Percentiles rank a stretch among this genome's conserved stretches.
These are phyloP conservation scores for Amiota communis DNA, from an alignment of 2,888 invertebrate genomes.

Conservation along the genomic window DNA sequence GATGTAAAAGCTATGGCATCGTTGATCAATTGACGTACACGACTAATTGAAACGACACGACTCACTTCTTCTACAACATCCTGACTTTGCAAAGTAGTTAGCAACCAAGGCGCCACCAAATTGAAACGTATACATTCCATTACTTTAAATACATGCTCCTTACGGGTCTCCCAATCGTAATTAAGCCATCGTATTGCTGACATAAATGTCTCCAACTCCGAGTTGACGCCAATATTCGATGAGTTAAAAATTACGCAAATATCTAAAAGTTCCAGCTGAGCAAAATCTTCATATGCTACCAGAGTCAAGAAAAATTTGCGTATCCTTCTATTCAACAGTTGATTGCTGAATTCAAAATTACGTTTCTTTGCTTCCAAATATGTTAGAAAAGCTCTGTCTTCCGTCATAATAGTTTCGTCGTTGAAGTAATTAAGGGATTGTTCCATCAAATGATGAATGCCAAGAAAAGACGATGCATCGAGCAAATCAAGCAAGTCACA, in stretches of 20 bases:
- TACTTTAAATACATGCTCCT: conserved; percentile 76
- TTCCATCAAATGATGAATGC: conserved; percentile 82
- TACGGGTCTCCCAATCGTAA: conserved; percentile 80
- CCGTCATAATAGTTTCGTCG: conserved; percentile 80
- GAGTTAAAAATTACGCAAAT: conserved; percentile 80
- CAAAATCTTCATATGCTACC: conserved; percentile 83
- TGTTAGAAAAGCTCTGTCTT: conserved; percentile 83
- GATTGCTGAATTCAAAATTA: conserved; percentile 62
- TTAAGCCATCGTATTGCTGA: conserved; percentile 86
- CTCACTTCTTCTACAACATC: conserved; percentile 83
- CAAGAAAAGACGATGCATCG: conserved; percentile 81
- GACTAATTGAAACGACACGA: conserved; percentile 79
- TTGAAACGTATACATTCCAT: conserved; percentile 85
- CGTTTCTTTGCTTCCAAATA: conserved; percentile 77
- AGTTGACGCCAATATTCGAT: conserved; percentile 83
- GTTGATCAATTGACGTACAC: conserved; percentile 84
- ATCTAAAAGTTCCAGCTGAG: conserved; percentile 79
- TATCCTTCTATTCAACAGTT: conserved; percentile 77
- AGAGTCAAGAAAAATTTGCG: conserved; percentile 84
- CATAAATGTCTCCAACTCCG: conserved; percentile 81
- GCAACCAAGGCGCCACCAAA: conserved; percentile 85
- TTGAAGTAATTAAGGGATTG: conserved; percentile 85
- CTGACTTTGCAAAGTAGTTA: conserved; percentile 81
- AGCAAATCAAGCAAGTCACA: conserved; percentile 83
- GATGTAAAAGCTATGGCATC: conserved; percentile 86